These are phyloP conservation scores for Limosa lapponica DNA, from an alignment of 2,797 vertebrate genomes.

Conservation along the genomic window DNA sequence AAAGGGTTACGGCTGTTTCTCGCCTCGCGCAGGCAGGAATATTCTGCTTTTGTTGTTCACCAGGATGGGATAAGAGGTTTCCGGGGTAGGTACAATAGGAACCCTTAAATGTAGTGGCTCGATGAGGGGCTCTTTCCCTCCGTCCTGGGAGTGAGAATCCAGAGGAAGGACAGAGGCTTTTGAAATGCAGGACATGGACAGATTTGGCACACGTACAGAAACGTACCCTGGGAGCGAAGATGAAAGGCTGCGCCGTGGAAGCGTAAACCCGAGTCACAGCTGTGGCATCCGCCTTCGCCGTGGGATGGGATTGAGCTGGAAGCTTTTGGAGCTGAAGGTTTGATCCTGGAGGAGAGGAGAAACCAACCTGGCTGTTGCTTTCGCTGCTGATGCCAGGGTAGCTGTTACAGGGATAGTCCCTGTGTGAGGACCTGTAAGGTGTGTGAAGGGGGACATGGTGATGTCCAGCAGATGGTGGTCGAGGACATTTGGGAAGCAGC, in stretches of 20 bases:
- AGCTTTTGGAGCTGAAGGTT: background rate
- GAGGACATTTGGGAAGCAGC: background rate
- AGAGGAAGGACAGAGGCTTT: background rate
- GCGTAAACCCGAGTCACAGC: background rate
- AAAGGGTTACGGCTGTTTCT: background rate
- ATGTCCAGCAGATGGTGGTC: background rate
- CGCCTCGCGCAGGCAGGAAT: accelerated
- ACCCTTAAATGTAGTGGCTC: background rate
- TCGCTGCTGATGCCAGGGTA: background rate
- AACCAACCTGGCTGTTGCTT: background rate
- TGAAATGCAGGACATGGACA: background rate
- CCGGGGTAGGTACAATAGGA: background rate
- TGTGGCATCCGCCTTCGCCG: background rate
- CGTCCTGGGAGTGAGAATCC: background rate
- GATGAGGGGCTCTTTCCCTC: background rate
- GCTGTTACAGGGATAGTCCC: background rate
- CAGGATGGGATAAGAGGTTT: background rate
- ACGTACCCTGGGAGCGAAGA: background rate
- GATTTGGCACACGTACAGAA: background rate
- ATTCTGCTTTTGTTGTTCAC: background rate
- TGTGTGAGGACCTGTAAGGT: background rate
- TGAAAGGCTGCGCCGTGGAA: background rate
- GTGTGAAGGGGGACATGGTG: background rate
- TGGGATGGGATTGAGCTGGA: background rate
- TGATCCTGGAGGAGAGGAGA: background rate